Percentiles rank a stretch among this genome's conserved stretches.
These are phyloP conservation scores for Vesta saturnalis DNA, from an alignment of 2,888 invertebrate genomes.

Conservation along the genomic window DNA sequence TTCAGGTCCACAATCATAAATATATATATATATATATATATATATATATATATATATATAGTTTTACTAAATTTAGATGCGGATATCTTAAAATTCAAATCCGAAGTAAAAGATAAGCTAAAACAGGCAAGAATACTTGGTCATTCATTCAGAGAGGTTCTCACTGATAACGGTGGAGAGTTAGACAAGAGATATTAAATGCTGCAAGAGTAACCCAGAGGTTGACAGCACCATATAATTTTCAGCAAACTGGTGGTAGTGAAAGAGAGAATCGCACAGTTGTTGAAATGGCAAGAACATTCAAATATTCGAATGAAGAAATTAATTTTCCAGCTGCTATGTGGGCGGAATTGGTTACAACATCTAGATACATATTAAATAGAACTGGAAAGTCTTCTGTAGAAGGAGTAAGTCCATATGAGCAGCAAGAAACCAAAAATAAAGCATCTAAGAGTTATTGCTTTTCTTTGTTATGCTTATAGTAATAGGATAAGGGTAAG, in stretches of 20 bases:
- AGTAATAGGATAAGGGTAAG: neutral
- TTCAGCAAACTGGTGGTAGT: neutral
- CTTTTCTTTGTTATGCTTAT: neutral
- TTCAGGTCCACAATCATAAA: no score
- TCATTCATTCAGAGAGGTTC: no score
- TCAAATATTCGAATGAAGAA: neutral
- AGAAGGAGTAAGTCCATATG: slow-evolving; percentile 3
- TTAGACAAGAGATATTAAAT: no score
- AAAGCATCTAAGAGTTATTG: neutral
- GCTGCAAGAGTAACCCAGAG: neutral
- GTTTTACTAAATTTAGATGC: no score
- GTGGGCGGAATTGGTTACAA: no score
- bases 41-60: no score
- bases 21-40: no score
- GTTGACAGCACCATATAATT: no score
- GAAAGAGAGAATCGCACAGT: neutral
- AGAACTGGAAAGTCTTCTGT: neutral
- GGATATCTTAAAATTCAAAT: no score
- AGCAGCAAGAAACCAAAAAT: slow-evolving; percentile 10
- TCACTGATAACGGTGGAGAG: slow-evolving; percentile 1
- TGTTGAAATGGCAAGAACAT: no score
- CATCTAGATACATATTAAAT: neutral
- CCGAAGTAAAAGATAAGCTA: no score
- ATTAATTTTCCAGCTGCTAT: neutral
- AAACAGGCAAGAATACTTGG: no score